A percentile compares a stretch with the other conserved stretches of the same genome.
Conservation (phyloP, 2,113 vertebrate species). For the Indicator maculatus region DNA sequence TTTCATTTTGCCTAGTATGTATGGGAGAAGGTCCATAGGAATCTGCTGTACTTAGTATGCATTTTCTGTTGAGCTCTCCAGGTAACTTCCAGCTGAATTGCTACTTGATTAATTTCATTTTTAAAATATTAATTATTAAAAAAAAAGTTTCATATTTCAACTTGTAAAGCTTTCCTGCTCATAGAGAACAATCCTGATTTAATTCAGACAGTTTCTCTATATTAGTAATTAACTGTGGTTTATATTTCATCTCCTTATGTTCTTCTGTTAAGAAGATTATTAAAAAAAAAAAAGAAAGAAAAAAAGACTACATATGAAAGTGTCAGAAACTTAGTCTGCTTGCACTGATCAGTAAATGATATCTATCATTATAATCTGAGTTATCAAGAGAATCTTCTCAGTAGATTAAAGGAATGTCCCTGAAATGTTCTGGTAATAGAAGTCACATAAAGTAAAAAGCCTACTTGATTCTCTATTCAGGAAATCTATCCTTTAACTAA, state of each 20-base stretch:
- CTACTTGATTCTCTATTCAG: background rate
- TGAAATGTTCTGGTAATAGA: conserved; percentile 21
- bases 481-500: conserved; percentile 10
- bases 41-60: background rate
- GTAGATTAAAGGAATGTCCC: conserved; percentile 42
- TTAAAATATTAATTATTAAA: conserved; percentile 37
- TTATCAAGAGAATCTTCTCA: conserved; percentile 39
- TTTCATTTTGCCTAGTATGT: background rate
- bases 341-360: conserved; percentile 32
- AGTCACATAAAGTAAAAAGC: background rate
- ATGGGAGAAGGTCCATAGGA: background rate
- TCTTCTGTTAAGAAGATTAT: conserved; percentile 40
- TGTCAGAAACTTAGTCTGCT: conserved; percentile 19
- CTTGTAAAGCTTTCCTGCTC: conserved; percentile 29
- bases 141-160: conserved; percentile 15
- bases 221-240: conserved; percentile 51
- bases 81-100: conserved; percentile 25
- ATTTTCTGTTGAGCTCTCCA: background rate
- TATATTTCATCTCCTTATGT: conserved; percentile 40
- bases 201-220: conserved; percentile 34
- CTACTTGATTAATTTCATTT: conserved; percentile 18
- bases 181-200: conserved; percentile 44
- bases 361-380: conserved; percentile 35
- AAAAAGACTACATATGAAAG: conserved; percentile 12
- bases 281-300: background rate